These are phyloP conservation scores for Drosophila lacicola DNA, from an alignment of 2,888 invertebrate species.

Conservation along the genomic window DNA sequence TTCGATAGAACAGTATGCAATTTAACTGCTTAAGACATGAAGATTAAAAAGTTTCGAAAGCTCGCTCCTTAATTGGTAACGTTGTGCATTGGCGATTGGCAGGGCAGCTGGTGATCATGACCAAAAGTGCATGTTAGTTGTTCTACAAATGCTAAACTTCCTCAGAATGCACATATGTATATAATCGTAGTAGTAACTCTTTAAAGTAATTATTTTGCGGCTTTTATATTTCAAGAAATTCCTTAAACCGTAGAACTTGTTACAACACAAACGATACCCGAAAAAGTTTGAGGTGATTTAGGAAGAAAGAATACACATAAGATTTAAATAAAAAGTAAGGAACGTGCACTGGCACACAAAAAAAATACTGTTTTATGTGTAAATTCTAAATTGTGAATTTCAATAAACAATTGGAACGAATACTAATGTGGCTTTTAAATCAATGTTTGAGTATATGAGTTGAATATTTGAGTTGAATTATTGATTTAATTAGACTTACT, in stretches of 20 bases:
- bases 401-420: conserved; percentile 45
- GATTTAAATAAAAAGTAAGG: conserved; percentile 18
- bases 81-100: conserved; percentile 41
- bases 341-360: conserved; percentile 72
- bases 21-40: neutral
- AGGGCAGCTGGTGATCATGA: conserved; percentile 32
- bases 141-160: conserved; percentile 39
- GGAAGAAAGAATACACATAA: conserved; percentile 21
- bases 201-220: neutral
- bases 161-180: conserved; percentile 3
- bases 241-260: conserved; percentile 27
- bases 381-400: conserved; percentile 50
- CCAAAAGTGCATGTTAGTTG: conserved; percentile 20
- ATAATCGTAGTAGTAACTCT: neutral
- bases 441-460: conserved; percentile 44
- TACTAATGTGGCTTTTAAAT: conserved; percentile 49
- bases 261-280: conserved; percentile 41
- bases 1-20: neutral
- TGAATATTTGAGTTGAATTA: conserved; percentile 52
- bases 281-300: conserved; percentile 20
- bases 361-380: conserved; percentile 22
- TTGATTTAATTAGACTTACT: conserved; percentile 86
- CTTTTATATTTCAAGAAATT: conserved; percentile 3
- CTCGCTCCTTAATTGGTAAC: conserved; percentile 12
- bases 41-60: conserved; percentile 5